Conservation (phyloP, 2,888 invertebrate species). For the Icerya purchasi region DNA sequence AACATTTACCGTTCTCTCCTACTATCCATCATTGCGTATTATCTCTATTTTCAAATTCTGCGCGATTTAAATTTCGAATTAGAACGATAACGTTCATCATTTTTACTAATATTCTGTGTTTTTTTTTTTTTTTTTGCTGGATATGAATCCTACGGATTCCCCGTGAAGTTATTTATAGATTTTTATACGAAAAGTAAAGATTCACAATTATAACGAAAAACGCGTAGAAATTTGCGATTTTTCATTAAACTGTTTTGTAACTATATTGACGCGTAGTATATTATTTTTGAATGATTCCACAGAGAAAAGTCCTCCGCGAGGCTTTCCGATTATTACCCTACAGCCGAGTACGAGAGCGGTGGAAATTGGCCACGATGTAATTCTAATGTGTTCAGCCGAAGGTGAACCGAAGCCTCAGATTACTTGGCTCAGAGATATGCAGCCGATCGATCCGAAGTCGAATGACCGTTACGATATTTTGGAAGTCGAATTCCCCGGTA, state of each 20-base stretch:
- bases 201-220: too few species aligned
- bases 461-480: slow-evolving; percentile 69
- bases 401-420: slow-evolving; percentile 63
- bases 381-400: slow-evolving; percentile 68
- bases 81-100: too few species aligned
- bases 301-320: slow-evolving; percentile 72
- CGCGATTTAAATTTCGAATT: too few species aligned
- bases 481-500: slow-evolving; percentile 56
- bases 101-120: too few species aligned
- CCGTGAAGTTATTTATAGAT: too few species aligned
- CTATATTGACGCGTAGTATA: slow-evolving; percentile 2
- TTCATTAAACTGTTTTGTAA: not conserved
- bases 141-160: too few species aligned
- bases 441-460: slow-evolving; percentile 61
- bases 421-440: slow-evolving; percentile 81
- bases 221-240: too few species aligned
- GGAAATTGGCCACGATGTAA: slow-evolving; percentile 80
- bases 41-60: too few species aligned
- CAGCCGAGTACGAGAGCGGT: slow-evolving; percentile 74
- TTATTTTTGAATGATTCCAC: slow-evolving; percentile 21
- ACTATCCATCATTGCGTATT: too few species aligned
- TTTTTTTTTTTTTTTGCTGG: too few species aligned
- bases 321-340: slow-evolving; percentile 75
- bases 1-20: too few species aligned
- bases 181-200: too few species aligned